phyloP scores from a whole-genome alignment of 2,888 invertebrate species.

The Drosophila prostipennis region DNA sequence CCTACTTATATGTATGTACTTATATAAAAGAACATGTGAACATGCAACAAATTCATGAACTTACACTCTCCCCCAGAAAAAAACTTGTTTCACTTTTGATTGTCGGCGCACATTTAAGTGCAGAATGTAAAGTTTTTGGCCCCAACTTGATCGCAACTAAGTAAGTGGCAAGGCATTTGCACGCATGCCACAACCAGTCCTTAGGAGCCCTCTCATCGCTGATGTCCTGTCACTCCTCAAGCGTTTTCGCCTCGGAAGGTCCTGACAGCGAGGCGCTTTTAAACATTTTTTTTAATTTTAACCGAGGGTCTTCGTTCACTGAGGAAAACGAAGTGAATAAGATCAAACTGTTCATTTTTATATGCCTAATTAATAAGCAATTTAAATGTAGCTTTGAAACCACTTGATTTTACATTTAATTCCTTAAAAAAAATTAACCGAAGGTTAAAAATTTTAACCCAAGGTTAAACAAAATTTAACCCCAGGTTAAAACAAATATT shows the following conservation, averaged over 20 bases:
- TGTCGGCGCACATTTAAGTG: slow-evolving; percentile 70
- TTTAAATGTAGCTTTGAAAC: too few relatives aligned
- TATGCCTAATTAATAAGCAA: too few relatives aligned
- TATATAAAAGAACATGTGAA: slow-evolving; percentile 6
- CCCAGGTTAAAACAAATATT: too few relatives aligned
- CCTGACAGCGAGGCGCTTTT: slow-evolving; percentile 54
- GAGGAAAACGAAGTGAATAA: neutral
- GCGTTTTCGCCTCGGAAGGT: slow-evolving; percentile 11
- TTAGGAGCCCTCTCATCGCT: slow-evolving; percentile 2
- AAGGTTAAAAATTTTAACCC: too few relatives aligned
- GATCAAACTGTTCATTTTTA: too few relatives aligned
- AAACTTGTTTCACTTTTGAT: slow-evolving; percentile 71
- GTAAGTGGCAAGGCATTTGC: slow-evolving; percentile 73
- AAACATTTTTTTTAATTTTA: slow-evolving; percentile 60
- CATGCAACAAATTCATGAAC: slow-evolving; percentile 34
- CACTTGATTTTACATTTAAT: too few relatives aligned
- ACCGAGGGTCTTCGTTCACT: slow-evolving; percentile 46
- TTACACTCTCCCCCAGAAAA: slow-evolving; percentile 14
- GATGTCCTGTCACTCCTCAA: slow-evolving; percentile 44
- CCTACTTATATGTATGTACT: neutral
- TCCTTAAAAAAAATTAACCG: too few relatives aligned
- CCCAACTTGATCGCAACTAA: slow-evolving; percentile 67
- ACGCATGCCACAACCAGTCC: slow-evolving; percentile 59
- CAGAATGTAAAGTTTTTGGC: slow-evolving; percentile 61
- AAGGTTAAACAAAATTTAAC: too few relatives aligned